phyloP scores from a whole-genome alignment of 2,113 vertebrate species.

The Manacus vitellinus region DNA sequence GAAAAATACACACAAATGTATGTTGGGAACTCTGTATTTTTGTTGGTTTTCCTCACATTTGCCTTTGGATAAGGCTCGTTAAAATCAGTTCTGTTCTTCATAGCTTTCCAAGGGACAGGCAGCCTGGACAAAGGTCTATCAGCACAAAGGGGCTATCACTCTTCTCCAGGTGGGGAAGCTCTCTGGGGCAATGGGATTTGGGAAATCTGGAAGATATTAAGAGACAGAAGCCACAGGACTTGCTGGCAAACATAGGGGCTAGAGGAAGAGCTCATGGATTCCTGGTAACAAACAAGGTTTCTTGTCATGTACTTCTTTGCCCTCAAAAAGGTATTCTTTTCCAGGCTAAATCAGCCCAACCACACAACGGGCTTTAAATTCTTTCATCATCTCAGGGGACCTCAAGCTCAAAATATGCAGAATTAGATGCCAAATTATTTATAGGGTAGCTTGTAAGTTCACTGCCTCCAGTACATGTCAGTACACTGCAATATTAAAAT shows the following conservation, averaged over 20 bases:
- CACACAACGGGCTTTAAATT: slow-evolving; percentile 25
- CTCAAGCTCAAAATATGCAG: slow-evolving; percentile 55
- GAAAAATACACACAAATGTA: not conserved
- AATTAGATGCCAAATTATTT: slow-evolving; percentile 66
- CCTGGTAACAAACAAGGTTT: slow-evolving; percentile 59
- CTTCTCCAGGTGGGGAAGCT: slow-evolving; percentile 6
- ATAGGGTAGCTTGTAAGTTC: slow-evolving; percentile 61
- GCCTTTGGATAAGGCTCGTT: not conserved
- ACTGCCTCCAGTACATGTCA: slow-evolving; percentile 55
- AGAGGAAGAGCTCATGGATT: slow-evolving; percentile 69
- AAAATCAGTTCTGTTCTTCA: not conserved
- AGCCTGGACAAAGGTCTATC: not conserved
- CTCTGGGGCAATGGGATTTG: slow-evolving; percentile 48
- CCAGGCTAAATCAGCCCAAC: slow-evolving; percentile 27
- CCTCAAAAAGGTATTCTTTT: not conserved
- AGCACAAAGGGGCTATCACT: slow-evolving; percentile 37
- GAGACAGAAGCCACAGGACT: slow-evolving; percentile 75
- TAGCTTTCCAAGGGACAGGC: not conserved
- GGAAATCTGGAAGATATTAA: slow-evolving; percentile 66
- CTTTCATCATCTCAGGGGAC: slow-evolving; percentile 43
- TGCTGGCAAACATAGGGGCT: slow-evolving; percentile 77
- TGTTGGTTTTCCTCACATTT: not conserved
- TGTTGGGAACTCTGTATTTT: not conserved
- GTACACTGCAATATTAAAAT: slow-evolving; percentile 66
- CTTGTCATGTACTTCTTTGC: not conserved